Conservation (phyloP, 1,140 invertebrate species). For the Neomicropteryx cornuta region DNA sequence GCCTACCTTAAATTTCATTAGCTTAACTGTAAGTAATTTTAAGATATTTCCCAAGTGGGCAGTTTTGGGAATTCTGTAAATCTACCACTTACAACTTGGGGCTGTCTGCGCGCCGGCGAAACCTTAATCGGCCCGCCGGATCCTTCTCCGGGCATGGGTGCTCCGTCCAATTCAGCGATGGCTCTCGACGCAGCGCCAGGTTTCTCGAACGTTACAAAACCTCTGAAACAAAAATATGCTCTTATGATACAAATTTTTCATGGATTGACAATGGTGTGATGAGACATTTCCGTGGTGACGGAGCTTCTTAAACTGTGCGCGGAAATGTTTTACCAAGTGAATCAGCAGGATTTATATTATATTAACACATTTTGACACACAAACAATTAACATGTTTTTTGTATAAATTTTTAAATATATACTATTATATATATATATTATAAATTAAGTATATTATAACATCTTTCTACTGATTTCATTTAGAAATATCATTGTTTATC, state of each 20-base stretch:
- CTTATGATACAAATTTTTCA: too few relatives aligned
- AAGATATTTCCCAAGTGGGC: too few relatives aligned
- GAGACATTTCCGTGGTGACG: background rate
- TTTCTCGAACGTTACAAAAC: slow-evolving; percentile 89
- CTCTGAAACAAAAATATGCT: slow-evolving; percentile 52
- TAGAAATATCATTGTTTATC: too few relatives aligned
- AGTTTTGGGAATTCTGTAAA: too few relatives aligned
- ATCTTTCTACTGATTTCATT: too few relatives aligned
- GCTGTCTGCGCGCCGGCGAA: slow-evolving; percentile 20
- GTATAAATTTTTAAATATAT: slow-evolving; percentile 6
- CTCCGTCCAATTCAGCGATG: slow-evolving; percentile 78
- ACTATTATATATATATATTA: slow-evolving; percentile 18
- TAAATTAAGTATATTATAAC: slow-evolving; percentile 8
- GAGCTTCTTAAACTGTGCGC: background rate
- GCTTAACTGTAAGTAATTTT: too few relatives aligned
- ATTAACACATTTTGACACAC: background rate
- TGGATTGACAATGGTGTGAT: slow-evolving; percentile 5
- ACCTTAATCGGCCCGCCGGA: too few relatives aligned
- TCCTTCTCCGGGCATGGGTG: slow-evolving; percentile 59
- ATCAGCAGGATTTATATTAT: background rate
- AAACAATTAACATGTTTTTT: background rate
- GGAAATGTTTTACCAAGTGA: too few relatives aligned
- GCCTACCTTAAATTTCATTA: too few relatives aligned
- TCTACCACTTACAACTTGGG: too few relatives aligned
- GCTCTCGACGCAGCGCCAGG: slow-evolving; percentile 76